Base-by-base conservation (phyloP, 2,797 vertebrate species). In the Oreonectes daqikongensis region DNA sequence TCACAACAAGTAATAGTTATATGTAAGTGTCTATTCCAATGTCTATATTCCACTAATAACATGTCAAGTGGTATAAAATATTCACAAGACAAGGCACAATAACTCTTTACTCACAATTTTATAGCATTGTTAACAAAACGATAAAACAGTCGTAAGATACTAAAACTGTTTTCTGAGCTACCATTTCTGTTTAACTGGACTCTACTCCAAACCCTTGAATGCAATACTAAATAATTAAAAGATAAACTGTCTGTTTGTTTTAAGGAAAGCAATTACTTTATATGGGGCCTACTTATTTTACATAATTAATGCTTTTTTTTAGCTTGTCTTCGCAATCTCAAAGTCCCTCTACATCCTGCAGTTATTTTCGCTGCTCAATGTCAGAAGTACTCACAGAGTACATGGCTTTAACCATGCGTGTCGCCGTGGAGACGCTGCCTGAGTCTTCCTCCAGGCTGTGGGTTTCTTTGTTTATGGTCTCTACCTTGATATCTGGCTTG, bases 401-500 rank as follows among this genome's bases (percentile, higher is more conserved):
- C 94, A 99, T 97, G 89, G 95, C 96, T 86, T 98, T 98, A 92
- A 98, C 96, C 93, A 99, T 95, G 0, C 97, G 94, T 0, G 96
- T 96, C 2, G 97, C 96, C 0, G 96, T 98, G 87, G 96, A 96
- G 72, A 97, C 90, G 4, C 96, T 97, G 88, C 94, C 94, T 0
- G 96, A 94, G 81, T 99, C 96, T 71, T 98, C 97, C 75, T 98
- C 97, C 80, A 98, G 89, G 0, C 95, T 95, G 88, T 97, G 94
- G 2, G 94, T 95, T 90, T 98, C 96, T 83, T 97, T 94, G 91
- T 97, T 98, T 81, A 98, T 96, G 0, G 97, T 98, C 87, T 99
- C 96, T 87, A 98, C 97, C 90, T 98, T 97, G 90, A 99, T 97
- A 90, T 98, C 97, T 53, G 97, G 90, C 86, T 98, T 99, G 59